A percentile compares a stretch with the other conserved stretches of the same genome.
phyloP scores from a whole-genome alignment of 2,113 vertebrate genomes.

The Macquaria ambigua region DNA sequence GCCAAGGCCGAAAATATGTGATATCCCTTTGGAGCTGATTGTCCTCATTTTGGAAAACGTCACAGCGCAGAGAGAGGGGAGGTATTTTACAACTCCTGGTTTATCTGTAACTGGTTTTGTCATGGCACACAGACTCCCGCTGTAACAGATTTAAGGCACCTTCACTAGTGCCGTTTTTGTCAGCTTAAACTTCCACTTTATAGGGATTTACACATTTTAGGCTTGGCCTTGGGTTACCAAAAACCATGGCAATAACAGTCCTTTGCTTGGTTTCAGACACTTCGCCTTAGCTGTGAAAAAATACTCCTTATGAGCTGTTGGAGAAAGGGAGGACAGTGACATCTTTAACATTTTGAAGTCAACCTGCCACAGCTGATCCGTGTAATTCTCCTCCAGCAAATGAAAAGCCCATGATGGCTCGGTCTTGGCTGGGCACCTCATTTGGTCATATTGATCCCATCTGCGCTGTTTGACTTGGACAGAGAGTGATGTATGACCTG shows the following conservation, averaged over 20 bases:
- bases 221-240: neutral
- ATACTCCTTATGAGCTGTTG: slow-evolving; percentile 16
- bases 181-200: neutral
- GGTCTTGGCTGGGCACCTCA: slow-evolving; percentile 30
- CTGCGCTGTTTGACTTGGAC: slow-evolving; percentile 52
- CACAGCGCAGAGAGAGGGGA: slow-evolving; percentile 17
- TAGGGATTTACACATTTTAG: slow-evolving; percentile 11
- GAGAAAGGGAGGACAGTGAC: slow-evolving; percentile 9
- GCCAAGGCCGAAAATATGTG: slow-evolving; percentile 36
- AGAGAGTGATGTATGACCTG: slow-evolving; percentile 83
- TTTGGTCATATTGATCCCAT: slow-evolving; percentile 59
- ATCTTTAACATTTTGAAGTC: slow-evolving; percentile 41
- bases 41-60: slow-evolving; percentile 59
- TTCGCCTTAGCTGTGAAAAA: slow-evolving; percentile 25
- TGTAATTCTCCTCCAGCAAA: slow-evolving; percentile 42
- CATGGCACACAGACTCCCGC: neutral
- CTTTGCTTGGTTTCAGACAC: slow-evolving; percentile 42
- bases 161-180: slow-evolving; percentile 12
- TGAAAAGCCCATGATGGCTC: slow-evolving; percentile 55
- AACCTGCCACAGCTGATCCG: slow-evolving; percentile 36
- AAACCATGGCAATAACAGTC: slow-evolving; percentile 33
- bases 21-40: slow-evolving; percentile 38
- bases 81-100: slow-evolving; percentile 42
- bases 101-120: slow-evolving; percentile 36
- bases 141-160: slow-evolving; percentile 11